Evolutionary conservation across 1,140 invertebrate species (phyloP), one percentile per base, ranked within the genome.

Genomic region (Anthonomus grandis): DNA sequence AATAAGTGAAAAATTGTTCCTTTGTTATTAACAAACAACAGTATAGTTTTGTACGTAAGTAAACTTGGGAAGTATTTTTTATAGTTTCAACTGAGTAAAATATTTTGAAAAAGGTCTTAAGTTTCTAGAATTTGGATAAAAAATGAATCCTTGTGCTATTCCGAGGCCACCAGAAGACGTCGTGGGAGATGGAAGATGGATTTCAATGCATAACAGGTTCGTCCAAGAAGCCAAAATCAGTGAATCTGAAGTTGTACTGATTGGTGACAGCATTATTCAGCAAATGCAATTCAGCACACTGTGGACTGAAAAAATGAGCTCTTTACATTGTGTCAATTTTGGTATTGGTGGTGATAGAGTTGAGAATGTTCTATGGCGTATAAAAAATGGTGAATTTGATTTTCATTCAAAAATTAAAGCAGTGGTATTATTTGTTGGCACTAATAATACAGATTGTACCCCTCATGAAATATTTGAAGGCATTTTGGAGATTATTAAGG

Each of bases 271-370:
- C 9, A 75, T 87, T 23, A 78, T 89, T 44, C 76, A 80, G 50
- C 78, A 83, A 44, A 68, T 88, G 45, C 75, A 78, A 58, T 79
- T 80, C 57, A 79, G 78, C 38, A 76, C 81, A 66, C 71, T 86
- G 19, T 89, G 85, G 85, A 75, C 76, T 50, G 79, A 83, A 56
- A 71, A 72, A 63, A 70, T 74, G 15, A 72, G 63, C 46, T 79
- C 82, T 12, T 70, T 86, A 58, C 85, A 87, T 70, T 81, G 79
- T 60, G 70, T 87, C 15, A 89, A 88, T 71, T 87, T 89, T 75
- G 85, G 86, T 34, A 85, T 90, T 62, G 81, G 83, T 21, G 85
- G 83, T 22, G 87, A 90, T 70, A 77, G 71, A 64, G 86, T 85
- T 3, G 81, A 89, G 68, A 75, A 90, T 74, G 78, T 89, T 18